phyloP scores from a whole-genome alignment of 2,888 invertebrate species.

The Pomacea canaliculata region DNA sequence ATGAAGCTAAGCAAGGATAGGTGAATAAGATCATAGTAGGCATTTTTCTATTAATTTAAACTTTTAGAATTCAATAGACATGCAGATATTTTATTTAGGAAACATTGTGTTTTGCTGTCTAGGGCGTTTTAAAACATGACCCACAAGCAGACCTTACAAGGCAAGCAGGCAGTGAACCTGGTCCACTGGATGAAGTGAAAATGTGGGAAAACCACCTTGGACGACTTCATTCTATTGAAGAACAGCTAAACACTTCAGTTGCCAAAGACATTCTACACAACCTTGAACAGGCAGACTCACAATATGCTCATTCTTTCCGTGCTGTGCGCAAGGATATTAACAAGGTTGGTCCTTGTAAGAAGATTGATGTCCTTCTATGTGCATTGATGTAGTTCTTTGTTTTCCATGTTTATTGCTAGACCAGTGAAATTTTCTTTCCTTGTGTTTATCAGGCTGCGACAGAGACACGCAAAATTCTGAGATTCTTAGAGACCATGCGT shows the following conservation, averaged over 20 bases:
- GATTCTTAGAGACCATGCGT: constrained; percentile 63
- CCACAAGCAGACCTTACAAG: constrained; percentile 60
- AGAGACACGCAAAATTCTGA: constrained; percentile 63
- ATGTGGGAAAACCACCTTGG: constrained; percentile 66
- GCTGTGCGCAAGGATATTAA: constrained; percentile 64
- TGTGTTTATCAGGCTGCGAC: constrained; percentile 53
- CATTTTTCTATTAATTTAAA: neutral
- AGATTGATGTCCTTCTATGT: neutral
- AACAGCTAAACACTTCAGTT: constrained; percentile 65
- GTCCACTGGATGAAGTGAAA: constrained; percentile 65
- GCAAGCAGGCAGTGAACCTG: constrained; percentile 62
- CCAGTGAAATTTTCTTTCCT: neutral
- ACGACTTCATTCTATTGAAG: constrained; percentile 63
- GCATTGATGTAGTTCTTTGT: neutral
- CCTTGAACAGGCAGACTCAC: constrained; percentile 66
- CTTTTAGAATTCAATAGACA: too few relatives aligned
- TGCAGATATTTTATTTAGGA: constrained; percentile 68
- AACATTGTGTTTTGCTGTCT: constrained; percentile 50
- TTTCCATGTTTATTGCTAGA: neutral
- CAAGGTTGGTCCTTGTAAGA: constrained; percentile 48
- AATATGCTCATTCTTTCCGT: constrained; percentile 65
- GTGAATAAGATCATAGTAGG: neutral
- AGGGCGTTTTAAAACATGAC: constrained; percentile 66
- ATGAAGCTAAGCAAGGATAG: too few relatives aligned
- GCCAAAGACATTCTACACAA: constrained; percentile 67